Percentiles rank a stretch among this genome's conserved stretches.
These are phyloP conservation scores for Lithobates sylvaticus DNA, from an alignment of 2,797 vertebrate species.

Conservation along the genomic window DNA sequence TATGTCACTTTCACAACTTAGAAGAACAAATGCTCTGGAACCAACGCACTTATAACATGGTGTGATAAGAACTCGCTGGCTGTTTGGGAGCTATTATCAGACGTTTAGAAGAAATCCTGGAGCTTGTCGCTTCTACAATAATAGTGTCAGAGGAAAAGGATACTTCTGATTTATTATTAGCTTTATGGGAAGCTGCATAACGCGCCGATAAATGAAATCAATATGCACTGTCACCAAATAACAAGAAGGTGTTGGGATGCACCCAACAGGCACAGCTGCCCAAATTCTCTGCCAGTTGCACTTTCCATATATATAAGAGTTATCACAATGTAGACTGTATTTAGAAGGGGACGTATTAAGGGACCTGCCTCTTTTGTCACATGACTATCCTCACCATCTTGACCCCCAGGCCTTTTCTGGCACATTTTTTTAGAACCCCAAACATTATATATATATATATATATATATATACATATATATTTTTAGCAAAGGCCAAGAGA, in stretches of 20 bases:
- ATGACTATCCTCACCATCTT: too few species aligned
- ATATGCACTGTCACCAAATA: background rate
- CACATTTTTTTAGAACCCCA: too few species aligned
- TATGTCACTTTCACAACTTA: slow-evolving; percentile 44
- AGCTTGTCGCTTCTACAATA: slow-evolving; percentile 16
- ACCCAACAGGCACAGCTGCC: background rate
- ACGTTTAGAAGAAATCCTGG: slow-evolving; percentile 19
- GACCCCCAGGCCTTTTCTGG: too few species aligned
- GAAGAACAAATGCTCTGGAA: slow-evolving; percentile 24
- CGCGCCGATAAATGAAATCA: background rate
- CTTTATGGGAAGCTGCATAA: background rate
- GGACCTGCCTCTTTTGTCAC: too few species aligned
- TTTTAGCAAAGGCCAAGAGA: too few species aligned
- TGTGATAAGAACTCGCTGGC: background rate
- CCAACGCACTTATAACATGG: slow-evolving; percentile 1
- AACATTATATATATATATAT: too few species aligned
- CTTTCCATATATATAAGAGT: background rate
- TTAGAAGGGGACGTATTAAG: too few species aligned
- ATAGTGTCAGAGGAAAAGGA: background rate
- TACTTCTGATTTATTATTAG: background rate
- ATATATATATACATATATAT: too few species aligned
- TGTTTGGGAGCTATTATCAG: slow-evolving; percentile 6
- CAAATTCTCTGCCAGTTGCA: background rate
- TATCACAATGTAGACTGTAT: background rate
- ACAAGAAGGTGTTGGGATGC: background rate